These are phyloP conservation scores for Malurus elegans DNA, from an alignment of 2,113 vertebrate genomes.

Conservation along the genomic window DNA sequence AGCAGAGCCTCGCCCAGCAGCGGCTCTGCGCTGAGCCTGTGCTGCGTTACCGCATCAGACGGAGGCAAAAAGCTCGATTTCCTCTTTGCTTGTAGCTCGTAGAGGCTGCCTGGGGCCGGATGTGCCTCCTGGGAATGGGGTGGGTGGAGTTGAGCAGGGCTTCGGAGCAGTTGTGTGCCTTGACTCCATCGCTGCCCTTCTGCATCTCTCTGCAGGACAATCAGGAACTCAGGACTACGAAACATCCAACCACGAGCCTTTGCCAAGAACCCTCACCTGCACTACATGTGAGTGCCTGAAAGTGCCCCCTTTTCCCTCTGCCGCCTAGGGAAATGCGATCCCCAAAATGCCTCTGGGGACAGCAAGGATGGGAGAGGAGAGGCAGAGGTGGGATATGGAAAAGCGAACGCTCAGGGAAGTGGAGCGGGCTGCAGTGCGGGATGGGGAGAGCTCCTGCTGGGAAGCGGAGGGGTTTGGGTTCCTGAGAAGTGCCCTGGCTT, in stretches of 20 bases:
- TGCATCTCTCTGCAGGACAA: slow-evolving; percentile 82
- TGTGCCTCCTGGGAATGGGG: accelerated
- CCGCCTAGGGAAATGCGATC: neutral
- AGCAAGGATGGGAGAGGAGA: neutral
- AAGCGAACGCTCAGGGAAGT: accelerated
- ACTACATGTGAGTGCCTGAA: slow-evolving; percentile 88
- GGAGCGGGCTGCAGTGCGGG: neutral
- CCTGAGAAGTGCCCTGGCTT: neutral
- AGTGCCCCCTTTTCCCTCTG: neutral
- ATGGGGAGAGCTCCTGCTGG: neutral
- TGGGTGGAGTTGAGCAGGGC: accelerated
- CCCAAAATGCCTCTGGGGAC: accelerated
- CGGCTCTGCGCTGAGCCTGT: accelerated
- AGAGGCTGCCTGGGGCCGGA: neutral
- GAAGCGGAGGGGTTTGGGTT: neutral
- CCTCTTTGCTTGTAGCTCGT: neutral
- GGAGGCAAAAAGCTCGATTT: neutral
- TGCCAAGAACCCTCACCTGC: slow-evolving; percentile 92
- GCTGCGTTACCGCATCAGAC: accelerated
- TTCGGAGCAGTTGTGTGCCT: neutral
- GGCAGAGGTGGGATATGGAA: neutral
- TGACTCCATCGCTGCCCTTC: neutral
- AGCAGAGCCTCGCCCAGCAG: neutral
- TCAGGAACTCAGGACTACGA: slow-evolving; percentile 94
- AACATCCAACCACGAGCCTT: slow-evolving; percentile 92